A percentile compares a stretch with the other conserved stretches of the same genome.
These are phyloP conservation scores for Cetonia aurata DNA, from an alignment of 2,888 invertebrate species.

Conservation along the genomic window DNA sequence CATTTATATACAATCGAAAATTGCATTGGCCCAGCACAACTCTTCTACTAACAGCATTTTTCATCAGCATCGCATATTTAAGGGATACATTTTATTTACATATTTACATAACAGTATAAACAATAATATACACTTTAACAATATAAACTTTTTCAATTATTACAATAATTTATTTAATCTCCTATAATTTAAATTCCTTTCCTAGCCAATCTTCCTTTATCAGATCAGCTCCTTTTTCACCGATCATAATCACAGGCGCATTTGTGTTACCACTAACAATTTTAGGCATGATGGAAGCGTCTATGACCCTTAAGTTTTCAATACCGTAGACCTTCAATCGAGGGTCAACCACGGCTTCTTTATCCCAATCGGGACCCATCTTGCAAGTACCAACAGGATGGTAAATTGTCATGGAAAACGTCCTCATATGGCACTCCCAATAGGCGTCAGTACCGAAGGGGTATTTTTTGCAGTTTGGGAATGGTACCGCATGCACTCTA, in stretches of 20 bases:
- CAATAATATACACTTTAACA: neutral
- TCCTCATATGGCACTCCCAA: conserved; percentile 88
- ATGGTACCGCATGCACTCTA: conserved; percentile 78
- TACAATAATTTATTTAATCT: neutral
- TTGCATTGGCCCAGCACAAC: conserved; percentile 40
- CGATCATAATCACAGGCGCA: conserved; percentile 93
- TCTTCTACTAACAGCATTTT: neutral
- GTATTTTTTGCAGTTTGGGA: conserved; percentile 83
- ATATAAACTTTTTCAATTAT: neutral
- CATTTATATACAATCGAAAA: conserved; percentile 19
- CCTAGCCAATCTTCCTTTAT: conserved; percentile 85
- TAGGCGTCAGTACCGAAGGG: conserved; percentile 84
- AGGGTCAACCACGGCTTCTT: conserved; percentile 85
- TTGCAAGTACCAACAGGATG: conserved; percentile 91
- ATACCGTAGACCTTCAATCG: conserved; percentile 83
- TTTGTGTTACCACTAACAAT: conserved; percentile 92
- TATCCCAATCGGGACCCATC: conserved; percentile 87
- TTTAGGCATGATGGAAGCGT: conserved; percentile 91
- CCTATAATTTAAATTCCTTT: conserved; percentile 12
- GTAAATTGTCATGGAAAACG: conserved; percentile 91
- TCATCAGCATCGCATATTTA: neutral
- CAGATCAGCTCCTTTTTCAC: conserved; percentile 88
- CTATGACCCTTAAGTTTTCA: conserved; percentile 83
- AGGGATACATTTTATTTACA: conserved; percentile 11
- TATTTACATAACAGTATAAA: conserved; percentile 40